phyloP scores from a whole-genome alignment of 2,113 vertebrate species.

The Melospiza georgiana region DNA sequence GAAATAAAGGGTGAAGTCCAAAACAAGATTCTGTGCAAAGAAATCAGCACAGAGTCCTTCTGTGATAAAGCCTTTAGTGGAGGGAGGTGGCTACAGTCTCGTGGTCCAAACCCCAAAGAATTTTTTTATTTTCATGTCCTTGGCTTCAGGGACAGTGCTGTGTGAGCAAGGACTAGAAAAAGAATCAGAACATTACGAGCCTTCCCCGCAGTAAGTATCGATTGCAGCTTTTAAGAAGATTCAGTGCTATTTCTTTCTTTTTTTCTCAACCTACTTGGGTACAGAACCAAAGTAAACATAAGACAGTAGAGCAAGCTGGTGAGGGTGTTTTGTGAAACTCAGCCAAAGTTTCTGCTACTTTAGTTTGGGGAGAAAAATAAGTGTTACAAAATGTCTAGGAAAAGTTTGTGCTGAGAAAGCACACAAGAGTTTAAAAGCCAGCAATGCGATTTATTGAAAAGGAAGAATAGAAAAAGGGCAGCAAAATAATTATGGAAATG shows the following conservation, averaged over 20 bases:
- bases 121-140: slow-evolving; percentile 49
- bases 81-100: slow-evolving; percentile 56
- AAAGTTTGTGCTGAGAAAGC: slow-evolving; percentile 32
- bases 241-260: slow-evolving; percentile 16
- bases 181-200: slow-evolving; percentile 35
- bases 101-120: slow-evolving; percentile 40
- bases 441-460: background rate
- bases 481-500: background rate
- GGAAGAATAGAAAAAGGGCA: background rate
- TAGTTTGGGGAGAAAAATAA: slow-evolving; percentile 37
- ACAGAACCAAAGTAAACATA: slow-evolving; percentile 39
- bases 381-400: slow-evolving; percentile 17
- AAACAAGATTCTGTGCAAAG: background rate
- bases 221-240: slow-evolving; percentile 41
- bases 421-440: background rate
- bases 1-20: slow-evolving; percentile 37
- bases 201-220: slow-evolving; percentile 46
- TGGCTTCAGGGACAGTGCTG: slow-evolving; percentile 44
- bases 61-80: slow-evolving; percentile 41
- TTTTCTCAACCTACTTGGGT: slow-evolving; percentile 22
- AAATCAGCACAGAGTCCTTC: background rate
- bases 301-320: slow-evolving; percentile 9
- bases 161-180: slow-evolving; percentile 52
- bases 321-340: slow-evolving; percentile 46
- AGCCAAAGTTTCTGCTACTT: slow-evolving; percentile 18